Conservation (phyloP, 1,140 invertebrate genomes). For the Drosophila arizonae region DNA sequence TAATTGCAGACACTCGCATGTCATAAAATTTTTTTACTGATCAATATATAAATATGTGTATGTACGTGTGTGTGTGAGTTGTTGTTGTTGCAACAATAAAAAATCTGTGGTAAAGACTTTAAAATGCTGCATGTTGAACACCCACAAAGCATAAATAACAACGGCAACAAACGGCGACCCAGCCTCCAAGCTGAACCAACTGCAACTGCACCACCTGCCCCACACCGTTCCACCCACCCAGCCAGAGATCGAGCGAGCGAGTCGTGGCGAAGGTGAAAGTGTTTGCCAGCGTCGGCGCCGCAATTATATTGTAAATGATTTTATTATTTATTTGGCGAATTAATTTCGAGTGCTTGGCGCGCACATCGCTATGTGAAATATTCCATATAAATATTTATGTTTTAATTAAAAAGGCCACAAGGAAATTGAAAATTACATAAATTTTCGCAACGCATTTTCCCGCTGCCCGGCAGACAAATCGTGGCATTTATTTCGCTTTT, state of each 20-base stretch:
- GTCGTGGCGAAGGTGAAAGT: constrained; percentile 77
- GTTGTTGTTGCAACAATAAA: constrained; percentile 28
- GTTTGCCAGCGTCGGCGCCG: constrained; percentile 57
- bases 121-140: constrained; percentile 78
- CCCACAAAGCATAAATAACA: constrained; percentile 80
- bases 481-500: constrained; percentile 62
- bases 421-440: constrained; percentile 77
- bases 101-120: constrained; percentile 74
- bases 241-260: background rate
- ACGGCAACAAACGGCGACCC: constrained; percentile 54
- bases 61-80: constrained; percentile 26
- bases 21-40: constrained; percentile 49
- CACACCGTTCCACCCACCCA: background rate
- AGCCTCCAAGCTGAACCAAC: constrained; percentile 10
- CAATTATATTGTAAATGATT: constrained; percentile 81
- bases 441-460: constrained; percentile 60
- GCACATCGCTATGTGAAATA: constrained; percentile 57
- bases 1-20: constrained; percentile 65
- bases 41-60: constrained; percentile 54
- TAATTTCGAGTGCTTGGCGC: constrained; percentile 58
- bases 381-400: constrained; percentile 81
- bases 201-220: background rate
- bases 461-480: constrained; percentile 28
- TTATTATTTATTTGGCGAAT: constrained; percentile 81
- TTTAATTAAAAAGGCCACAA: constrained; percentile 81